phyloP scores from a whole-genome alignment of 2,797 vertebrate genomes.

The Ptychobarbus kaznakovi region DNA sequence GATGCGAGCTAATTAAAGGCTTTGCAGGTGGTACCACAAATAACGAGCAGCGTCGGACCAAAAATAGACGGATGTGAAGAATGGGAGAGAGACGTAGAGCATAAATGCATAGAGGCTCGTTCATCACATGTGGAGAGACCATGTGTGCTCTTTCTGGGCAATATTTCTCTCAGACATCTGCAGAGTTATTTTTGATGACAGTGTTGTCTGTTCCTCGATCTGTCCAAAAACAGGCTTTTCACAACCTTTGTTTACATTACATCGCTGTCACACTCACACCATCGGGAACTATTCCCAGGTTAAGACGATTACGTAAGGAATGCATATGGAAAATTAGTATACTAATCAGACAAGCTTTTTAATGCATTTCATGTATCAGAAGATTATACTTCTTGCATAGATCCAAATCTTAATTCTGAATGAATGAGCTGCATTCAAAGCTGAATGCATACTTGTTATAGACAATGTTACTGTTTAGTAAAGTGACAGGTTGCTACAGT shows the following conservation, averaged over 20 bases:
- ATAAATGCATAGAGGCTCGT: slow-evolving; percentile 24
- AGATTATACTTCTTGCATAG: background rate
- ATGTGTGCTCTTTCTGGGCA: slow-evolving; percentile 48
- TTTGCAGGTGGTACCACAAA: slow-evolving; percentile 79
- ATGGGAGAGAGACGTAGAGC: slow-evolving; percentile 49
- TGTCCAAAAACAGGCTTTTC: slow-evolving; percentile 29
- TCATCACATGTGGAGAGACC: slow-evolving; percentile 54
- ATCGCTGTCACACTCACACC: background rate
- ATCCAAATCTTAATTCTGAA: background rate
- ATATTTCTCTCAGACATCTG: slow-evolving; percentile 58
- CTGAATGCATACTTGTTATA: background rate
- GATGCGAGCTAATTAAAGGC: slow-evolving; percentile 84
- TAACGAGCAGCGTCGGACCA: slow-evolving; percentile 42
- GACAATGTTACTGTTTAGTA: no score
- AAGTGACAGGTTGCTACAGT: background rate
- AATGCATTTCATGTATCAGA: background rate
- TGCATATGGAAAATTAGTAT: background rate
- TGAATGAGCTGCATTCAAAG: slow-evolving; percentile 1
- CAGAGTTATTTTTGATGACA: slow-evolving; percentile 55
- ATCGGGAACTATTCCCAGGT: background rate
- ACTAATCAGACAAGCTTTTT: background rate
- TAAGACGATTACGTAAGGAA: background rate
- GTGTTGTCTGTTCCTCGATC: slow-evolving; percentile 45
- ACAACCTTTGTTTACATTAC: background rate
- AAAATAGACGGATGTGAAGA: slow-evolving; percentile 49